Evolutionary conservation across 1,140 invertebrate species (phyloP), one percentile per base, ranked within the genome.

Genomic region (Caerostris extrusa): DNA sequence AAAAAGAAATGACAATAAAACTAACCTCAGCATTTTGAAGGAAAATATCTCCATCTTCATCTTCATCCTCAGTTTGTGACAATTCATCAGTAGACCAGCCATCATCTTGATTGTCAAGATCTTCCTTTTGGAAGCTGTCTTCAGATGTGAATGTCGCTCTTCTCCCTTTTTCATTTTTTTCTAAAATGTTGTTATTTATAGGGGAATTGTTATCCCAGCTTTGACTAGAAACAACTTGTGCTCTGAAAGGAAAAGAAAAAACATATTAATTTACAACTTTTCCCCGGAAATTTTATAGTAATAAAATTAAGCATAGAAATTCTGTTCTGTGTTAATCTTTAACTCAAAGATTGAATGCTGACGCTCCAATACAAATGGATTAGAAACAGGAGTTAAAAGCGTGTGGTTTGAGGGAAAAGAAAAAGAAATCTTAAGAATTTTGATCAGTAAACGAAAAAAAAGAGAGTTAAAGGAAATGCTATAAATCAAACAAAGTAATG

Each of bases 121-220:
- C 95, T 55, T 95, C 95, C 7, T 93, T 85, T 10, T 95, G 95
- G 7, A 95, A 95, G 10, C 12, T 97, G n/a, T 81, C 92, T 96
- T 94, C 97, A 97, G 95, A 98, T 6, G 95, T 88, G 98, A 94
- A 98, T 97, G 91, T 98, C 98, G 92, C 97, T 98, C 92, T 94
- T 94, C 95, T 95, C 97, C 97, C 93, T 97, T 98, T 95, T 97
- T 97, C 96, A 98, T 7, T 85, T 87, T 93, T 93, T 14, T 93
- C 91, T 7, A 88, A 14, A 12, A 93, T 89, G 57, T 93, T 93
- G 14, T 93, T 93, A 82, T 93, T 93, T 14, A 88, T 53, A 61
- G 92, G 92, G 5, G 92, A 34, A 77, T 56, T 89, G 64, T 93
- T 93, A 89, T 93, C 92, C 92, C 92, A 93, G 34, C 92, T 93